phyloP scores from a whole-genome alignment of 2,888 invertebrate genomes.

The Drosophila prostipennis region DNA sequence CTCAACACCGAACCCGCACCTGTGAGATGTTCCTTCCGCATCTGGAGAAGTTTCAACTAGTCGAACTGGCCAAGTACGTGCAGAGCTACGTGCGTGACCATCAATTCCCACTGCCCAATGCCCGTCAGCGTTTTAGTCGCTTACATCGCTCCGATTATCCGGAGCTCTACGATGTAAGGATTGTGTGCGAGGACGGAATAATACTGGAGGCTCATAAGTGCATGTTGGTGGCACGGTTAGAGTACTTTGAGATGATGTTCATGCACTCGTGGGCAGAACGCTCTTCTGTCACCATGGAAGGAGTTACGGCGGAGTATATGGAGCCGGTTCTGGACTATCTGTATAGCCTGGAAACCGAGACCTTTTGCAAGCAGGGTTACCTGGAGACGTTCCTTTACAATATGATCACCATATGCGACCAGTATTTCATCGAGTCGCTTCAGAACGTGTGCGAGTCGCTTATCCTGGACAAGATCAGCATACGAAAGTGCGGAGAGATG shows the following conservation, averaged over 20 bases:
- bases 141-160: conserved; percentile 85
- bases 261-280: conserved; percentile 88
- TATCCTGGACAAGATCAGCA: conserved; percentile 87
- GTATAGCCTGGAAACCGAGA: conserved; percentile 89
- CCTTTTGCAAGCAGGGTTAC: conserved; percentile 87
- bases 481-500: conserved; percentile 91
- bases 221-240: conserved; percentile 91
- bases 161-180: conserved; percentile 87
- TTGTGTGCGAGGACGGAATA: conserved; percentile 85
- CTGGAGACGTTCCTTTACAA: conserved; percentile 89
- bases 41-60: conserved; percentile 78
- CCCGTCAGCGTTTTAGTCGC: conserved; percentile 68
- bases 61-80: conserved; percentile 76
- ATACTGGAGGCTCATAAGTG: conserved; percentile 90
- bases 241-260: conserved; percentile 94
- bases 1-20: conserved; percentile 55
- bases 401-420: conserved; percentile 91
- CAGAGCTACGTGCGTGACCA: conserved; percentile 59
- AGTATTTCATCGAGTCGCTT: conserved; percentile 89
- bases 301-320: conserved; percentile 84
- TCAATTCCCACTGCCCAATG: conserved; percentile 61
- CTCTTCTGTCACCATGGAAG: conserved; percentile 76
- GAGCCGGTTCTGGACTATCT: conserved; percentile 90
- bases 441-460: conserved; percentile 90
- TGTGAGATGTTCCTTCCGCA: conserved; percentile 74